Conservation (phyloP, 1,140 invertebrate genomes). For the Drosophila ananassae region DNA sequence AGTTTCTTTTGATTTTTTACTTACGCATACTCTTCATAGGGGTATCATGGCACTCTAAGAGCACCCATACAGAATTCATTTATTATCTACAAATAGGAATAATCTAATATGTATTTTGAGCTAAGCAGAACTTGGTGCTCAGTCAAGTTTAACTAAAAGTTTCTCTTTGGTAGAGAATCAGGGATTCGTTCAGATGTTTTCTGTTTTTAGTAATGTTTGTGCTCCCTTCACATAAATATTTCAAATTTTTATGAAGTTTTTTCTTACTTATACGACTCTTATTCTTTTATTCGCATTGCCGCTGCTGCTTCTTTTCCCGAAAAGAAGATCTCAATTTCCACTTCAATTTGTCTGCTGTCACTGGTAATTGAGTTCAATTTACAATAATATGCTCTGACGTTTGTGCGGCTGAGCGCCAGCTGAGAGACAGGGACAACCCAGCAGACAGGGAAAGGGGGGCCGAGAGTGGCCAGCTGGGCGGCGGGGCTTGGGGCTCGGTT, state of each 20-base stretch:
- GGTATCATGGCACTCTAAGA: background rate
- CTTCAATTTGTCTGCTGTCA: conserved; percentile 84
- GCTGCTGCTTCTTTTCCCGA: conserved; percentile 33
- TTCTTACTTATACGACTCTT: conserved; percentile 4
- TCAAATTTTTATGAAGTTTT: conserved; percentile 75
- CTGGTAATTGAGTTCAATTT: conserved; percentile 84
- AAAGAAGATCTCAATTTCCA: conserved; percentile 83
- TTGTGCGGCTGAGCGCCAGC: conserved; percentile 68
- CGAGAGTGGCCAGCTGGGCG: background rate
- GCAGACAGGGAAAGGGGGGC: background rate
- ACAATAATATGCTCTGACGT: conserved; percentile 83
- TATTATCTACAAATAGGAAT: too few relatives aligned
- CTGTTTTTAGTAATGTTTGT: background rate
- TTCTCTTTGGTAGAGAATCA: background rate
- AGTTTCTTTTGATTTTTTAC: conserved; percentile 51
- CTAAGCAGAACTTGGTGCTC: background rate
- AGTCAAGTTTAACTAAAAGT: too few relatives aligned
- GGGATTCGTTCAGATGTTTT: background rate
- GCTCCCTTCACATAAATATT: conserved; percentile 43
- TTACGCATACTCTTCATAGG: conserved; percentile 1
- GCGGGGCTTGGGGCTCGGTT: too few relatives aligned
- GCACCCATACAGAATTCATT: too few relatives aligned
- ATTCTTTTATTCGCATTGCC: conserved; percentile 42
- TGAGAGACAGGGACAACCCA: conserved; percentile 17
- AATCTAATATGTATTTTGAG: too few relatives aligned